Evolutionary conservation across 2,113 vertebrate genomes (phyloP).

Genomic region (Hypanus sabinus): DNA sequence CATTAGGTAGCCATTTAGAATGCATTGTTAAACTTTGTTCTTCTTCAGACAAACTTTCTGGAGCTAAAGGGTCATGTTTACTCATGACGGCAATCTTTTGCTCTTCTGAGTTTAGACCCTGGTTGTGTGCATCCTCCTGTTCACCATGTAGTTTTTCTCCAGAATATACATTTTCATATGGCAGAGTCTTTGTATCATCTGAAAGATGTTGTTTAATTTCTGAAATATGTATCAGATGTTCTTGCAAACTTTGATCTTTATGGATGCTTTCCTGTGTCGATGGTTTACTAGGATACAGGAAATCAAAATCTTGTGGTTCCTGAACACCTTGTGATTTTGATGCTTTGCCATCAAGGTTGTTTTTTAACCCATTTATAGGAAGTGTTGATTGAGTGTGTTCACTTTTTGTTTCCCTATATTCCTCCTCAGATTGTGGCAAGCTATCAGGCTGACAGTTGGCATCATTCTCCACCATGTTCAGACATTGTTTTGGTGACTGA

Average conservation of each 20-base stretch:
- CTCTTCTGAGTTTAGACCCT: neutral
- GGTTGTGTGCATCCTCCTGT: neutral
- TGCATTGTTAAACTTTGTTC: neutral
- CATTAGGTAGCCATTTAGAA: neutral
- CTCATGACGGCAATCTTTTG: neutral
- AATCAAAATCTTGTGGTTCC: neutral
- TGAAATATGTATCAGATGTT: neutral
- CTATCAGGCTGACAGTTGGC: neutral
- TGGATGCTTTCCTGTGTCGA: neutral
- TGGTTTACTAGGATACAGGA: neutral
- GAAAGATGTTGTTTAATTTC: neutral
- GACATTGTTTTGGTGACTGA: neutral
- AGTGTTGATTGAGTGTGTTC: slow-evolving; percentile 43
- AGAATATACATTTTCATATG: neutral
- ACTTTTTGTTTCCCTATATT: slow-evolving; percentile 22
- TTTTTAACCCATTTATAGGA: slow-evolving; percentile 43
- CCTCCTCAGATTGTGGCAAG: neutral
- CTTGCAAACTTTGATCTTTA: slow-evolving; percentile 19
- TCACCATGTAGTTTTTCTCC: neutral
- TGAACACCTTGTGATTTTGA: slow-evolving; percentile 38
- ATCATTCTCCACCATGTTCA: neutral
- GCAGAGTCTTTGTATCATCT: neutral
- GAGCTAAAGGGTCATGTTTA: neutral
- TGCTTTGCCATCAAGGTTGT: slow-evolving; percentile 41
- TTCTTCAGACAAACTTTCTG: neutral